Evolutionary conservation across 2,113 vertebrate species (phyloP).

Genomic region (Tretioscincus oriximinensis): DNA sequence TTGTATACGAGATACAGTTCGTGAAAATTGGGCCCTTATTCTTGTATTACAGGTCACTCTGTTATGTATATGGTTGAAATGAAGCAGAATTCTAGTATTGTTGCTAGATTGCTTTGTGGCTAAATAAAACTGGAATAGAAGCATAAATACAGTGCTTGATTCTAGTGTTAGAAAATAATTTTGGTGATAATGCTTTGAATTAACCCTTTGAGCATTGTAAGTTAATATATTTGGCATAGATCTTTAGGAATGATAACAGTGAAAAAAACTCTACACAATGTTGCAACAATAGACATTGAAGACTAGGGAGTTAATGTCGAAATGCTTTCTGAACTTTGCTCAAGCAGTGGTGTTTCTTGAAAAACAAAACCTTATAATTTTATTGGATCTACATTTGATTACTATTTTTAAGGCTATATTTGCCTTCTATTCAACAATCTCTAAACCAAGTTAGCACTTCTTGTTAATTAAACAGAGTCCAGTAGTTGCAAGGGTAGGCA

Average conservation of each 20-base stretch:
- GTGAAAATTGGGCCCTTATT: constrained; percentile 71
- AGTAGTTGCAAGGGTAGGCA: too few species aligned
- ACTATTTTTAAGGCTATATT: too few species aligned
- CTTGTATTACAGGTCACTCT: constrained; percentile 64
- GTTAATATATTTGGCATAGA: constrained; percentile 63
- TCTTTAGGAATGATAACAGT: constrained; percentile 46
- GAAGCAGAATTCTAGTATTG: constrained; percentile 69
- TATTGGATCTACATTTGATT: background rate
- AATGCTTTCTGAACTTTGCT: too few species aligned
- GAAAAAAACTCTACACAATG: background rate
- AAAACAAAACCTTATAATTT: background rate
- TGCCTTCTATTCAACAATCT: too few species aligned
- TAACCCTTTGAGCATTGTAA: constrained; percentile 86
- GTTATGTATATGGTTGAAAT: constrained; percentile 57
- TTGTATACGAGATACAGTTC: constrained; percentile 52
- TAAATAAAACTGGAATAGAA: constrained; percentile 78
- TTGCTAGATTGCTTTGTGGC: constrained; percentile 71
- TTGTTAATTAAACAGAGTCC: too few species aligned
- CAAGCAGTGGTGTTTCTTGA: background rate
- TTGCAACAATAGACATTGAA: background rate
- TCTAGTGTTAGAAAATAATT: constrained; percentile 75
- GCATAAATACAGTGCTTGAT: constrained; percentile 77
- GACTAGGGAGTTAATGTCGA: background rate
- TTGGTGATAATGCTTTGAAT: constrained; percentile 77
- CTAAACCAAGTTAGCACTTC: too few species aligned